Conservation (phyloP, 2,888 invertebrate genomes). For the Polymixis lichenea region DNA sequence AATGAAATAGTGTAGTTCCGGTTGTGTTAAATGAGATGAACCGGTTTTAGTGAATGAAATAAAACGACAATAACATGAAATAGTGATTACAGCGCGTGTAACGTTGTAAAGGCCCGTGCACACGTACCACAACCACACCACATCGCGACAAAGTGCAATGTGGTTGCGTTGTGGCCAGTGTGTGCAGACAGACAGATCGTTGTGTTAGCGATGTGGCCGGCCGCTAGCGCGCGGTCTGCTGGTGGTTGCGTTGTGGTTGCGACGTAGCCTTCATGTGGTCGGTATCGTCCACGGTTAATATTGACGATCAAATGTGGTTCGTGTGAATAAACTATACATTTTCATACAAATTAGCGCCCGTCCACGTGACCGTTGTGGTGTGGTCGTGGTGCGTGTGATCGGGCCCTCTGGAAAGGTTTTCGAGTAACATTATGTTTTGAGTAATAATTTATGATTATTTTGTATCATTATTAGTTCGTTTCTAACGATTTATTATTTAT, state of each 20-base stretch:
- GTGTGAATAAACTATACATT: not conserved
- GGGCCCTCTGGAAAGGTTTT: conserved; percentile 57
- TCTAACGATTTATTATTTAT: conserved; percentile 76
- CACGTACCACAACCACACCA: not conserved
- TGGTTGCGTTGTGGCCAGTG: not conserved
- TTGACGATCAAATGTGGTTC: not conserved
- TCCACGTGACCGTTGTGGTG: not conserved
- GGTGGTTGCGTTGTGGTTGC: not conserved
- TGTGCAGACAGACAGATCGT: not conserved
- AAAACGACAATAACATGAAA: conserved; percentile 29
- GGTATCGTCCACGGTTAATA: not conserved
- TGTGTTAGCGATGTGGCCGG: not conserved
- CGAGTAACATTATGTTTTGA: conserved; percentile 76
- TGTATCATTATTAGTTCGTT: conserved; percentile 79
- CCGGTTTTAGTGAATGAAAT: conserved; percentile 32
- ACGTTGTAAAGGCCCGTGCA: conserved; percentile 48
- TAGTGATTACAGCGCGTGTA: conserved; percentile 44
- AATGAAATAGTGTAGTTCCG: conserved; percentile 61
- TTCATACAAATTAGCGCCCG: not conserved
- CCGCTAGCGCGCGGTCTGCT: not conserved
- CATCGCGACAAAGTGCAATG: not conserved
- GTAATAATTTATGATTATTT: conserved; percentile 78
- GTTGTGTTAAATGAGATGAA: conserved; percentile 31
- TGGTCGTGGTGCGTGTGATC: not conserved
- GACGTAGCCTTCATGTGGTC: not conserved